These are phyloP conservation scores for Cacoxenus indagator DNA, from an alignment of 2,888 invertebrate genomes.

Conservation along the genomic window DNA sequence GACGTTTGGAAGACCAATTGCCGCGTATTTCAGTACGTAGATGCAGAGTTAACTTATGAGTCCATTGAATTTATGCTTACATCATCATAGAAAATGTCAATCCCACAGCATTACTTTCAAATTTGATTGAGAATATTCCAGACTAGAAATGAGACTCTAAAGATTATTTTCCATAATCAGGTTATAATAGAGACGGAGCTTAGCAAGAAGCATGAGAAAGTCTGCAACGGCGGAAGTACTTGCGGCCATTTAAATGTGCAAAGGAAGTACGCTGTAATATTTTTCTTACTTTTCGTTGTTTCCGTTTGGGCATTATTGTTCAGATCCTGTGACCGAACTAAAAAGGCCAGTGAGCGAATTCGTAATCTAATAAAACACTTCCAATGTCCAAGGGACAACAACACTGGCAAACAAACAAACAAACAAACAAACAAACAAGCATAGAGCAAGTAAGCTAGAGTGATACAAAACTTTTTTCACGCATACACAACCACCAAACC, in stretches of 20 bases:
- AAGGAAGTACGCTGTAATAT: conserved; percentile 62
- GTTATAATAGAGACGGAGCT: not conserved
- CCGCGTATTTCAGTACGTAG: too few relatives aligned
- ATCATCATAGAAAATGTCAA: too few relatives aligned
- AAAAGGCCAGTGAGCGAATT: conserved; percentile 28
- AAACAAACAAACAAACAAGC: not conserved
- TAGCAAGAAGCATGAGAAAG: not conserved
- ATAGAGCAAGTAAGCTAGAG: not conserved
- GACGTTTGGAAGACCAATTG: too few relatives aligned
- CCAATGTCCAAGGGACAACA: conserved; percentile 11
- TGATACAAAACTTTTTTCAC: conserved; percentile 11
- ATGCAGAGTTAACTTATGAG: too few relatives aligned
- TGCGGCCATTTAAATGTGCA: conserved; percentile 63
- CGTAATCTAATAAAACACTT: conserved; percentile 14
- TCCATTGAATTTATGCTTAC: too few relatives aligned
- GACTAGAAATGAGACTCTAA: too few relatives aligned
- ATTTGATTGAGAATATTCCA: too few relatives aligned
- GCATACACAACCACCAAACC: not conserved
- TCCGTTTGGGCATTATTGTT: conserved; percentile 42
- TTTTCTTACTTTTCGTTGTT: conserved; percentile 61
- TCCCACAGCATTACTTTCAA: too few relatives aligned
- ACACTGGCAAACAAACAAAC: not conserved
- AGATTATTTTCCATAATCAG: too few relatives aligned
- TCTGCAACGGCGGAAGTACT: conserved; percentile 49
- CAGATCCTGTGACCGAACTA: conserved; percentile 34